A percentile compares a stretch with the other conserved stretches of the same genome.
Evolutionary conservation across 2,888 invertebrate genomes (phyloP).

Genomic region (Diarsia rubi): DNA sequence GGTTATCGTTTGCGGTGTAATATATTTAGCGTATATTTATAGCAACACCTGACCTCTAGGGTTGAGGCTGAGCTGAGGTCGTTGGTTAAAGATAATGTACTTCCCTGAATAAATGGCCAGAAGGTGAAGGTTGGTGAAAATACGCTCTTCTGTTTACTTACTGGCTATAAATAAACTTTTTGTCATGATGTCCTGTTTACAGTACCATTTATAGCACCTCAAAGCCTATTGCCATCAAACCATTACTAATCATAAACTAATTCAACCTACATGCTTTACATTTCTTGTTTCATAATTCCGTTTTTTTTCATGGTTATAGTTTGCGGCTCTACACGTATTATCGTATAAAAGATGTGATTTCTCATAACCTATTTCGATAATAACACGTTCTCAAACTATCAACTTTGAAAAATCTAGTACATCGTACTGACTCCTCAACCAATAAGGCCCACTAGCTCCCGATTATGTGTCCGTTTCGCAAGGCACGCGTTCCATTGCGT

Average conservation of each 20-base stretch:
- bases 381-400: not conserved
- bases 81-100: conserved; percentile 44
- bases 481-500: conserved; percentile 72
- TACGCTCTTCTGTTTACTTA: conserved; percentile 25
- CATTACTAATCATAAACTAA: not conserved
- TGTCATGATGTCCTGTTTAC: conserved; percentile 9
- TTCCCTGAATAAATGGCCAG: conserved; percentile 47
- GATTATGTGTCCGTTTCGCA: conserved; percentile 50
- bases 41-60: conserved; percentile 42
- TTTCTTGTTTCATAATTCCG: not conserved
- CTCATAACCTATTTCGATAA: not conserved
- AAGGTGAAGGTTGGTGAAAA: conserved; percentile 54
- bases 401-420: conserved; percentile 47
- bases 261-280: not conserved
- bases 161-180: conserved; percentile 28
- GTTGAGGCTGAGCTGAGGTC: conserved; percentile 48
- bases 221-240: too few species aligned
- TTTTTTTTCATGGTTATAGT: not conserved
- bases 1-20: conserved; percentile 46
- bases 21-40: conserved; percentile 56
- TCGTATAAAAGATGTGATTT: too few species aligned
- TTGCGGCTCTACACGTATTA: not conserved
- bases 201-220: too few species aligned
- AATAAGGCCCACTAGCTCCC: conserved; percentile 44
- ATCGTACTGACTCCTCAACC: conserved; percentile 28